Evolutionary conservation across 2,113 vertebrate genomes (phyloP).

Genomic region (Mesitornis unicolor): DNA sequence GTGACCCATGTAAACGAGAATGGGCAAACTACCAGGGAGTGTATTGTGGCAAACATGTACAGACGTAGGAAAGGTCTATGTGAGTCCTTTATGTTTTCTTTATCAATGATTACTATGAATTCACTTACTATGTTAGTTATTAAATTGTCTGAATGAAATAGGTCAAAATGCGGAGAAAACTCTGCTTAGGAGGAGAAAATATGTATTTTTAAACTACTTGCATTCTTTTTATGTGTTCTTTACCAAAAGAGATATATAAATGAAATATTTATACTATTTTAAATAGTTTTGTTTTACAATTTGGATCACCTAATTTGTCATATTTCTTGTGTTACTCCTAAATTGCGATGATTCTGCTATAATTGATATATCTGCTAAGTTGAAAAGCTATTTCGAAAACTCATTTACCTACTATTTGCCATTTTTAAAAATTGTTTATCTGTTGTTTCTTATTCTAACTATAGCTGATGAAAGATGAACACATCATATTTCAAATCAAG

Average conservation of each 20-base stretch:
- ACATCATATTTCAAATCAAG: background rate
- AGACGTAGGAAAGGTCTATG: background rate
- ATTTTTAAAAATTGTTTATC: background rate
- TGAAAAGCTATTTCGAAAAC: background rate
- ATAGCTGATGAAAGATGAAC: background rate
- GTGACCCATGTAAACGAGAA: background rate
- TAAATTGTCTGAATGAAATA: background rate
- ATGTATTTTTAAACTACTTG: background rate
- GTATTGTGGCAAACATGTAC: background rate
- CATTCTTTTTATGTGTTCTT: background rate
- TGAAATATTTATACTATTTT: background rate
- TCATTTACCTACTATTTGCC: background rate
- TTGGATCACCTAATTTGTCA: background rate
- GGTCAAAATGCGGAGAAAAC: background rate
- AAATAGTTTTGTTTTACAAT: background rate
- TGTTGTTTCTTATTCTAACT: background rate
- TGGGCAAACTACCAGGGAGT: background rate
- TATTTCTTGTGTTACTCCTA: background rate
- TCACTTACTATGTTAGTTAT: background rate
- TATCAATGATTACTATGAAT: background rate
- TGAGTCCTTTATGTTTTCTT: background rate
- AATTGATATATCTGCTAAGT: background rate
- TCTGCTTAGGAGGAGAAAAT: background rate
- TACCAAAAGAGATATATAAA: background rate
- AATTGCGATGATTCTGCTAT: background rate